A percentile compares a stretch with the other conserved stretches of the same genome.
phyloP scores from a whole-genome alignment of 1,140 invertebrate genomes.

The Phthorimaea operculella region DNA sequence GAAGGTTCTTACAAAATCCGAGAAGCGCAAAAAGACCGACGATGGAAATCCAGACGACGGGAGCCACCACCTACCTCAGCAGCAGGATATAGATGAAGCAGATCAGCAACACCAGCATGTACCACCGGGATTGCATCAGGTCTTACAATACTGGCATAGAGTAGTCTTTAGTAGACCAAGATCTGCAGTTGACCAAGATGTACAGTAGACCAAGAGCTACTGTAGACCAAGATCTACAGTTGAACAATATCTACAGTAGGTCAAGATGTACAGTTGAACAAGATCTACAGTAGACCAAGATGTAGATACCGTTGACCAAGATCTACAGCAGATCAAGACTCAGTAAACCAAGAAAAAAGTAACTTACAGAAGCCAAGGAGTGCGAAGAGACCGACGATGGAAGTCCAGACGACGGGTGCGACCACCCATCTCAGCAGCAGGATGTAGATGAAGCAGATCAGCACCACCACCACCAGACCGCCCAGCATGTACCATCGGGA shows the following conservation, averaged over 20 bases:
- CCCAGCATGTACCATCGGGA: constrained; percentile 77
- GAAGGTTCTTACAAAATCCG: constrained; percentile 18
- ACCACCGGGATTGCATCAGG: constrained; percentile 75
- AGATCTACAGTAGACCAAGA: no score
- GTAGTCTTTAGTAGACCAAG: no score
- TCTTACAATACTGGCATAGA: constrained; percentile 78
- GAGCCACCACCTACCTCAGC: constrained; percentile 86
- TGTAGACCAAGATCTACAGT: no score
- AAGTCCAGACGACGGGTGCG: constrained; percentile 86
- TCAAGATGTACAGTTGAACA: no score
- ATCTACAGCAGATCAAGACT: no score
- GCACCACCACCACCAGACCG: constrained; percentile 73
- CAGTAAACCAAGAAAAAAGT: background rate
- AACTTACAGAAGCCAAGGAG: constrained; percentile 75
- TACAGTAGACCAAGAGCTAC: no score
- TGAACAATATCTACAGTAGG: no score
- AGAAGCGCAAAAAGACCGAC: constrained; percentile 76
- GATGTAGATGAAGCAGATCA: constrained; percentile 86
- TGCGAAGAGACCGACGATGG: constrained; percentile 77
- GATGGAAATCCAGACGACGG: constrained; percentile 90
- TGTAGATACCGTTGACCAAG: no score
- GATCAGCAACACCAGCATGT: constrained; percentile 77
- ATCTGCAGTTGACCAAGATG: no score
- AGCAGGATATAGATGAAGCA: constrained; percentile 87
- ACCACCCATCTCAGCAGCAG: constrained; percentile 89